Evolutionary conservation across 2,797 vertebrate genomes (phyloP), one percentile per base, ranked within the genome.

Genomic region (Myripristis jacobus): DNA sequence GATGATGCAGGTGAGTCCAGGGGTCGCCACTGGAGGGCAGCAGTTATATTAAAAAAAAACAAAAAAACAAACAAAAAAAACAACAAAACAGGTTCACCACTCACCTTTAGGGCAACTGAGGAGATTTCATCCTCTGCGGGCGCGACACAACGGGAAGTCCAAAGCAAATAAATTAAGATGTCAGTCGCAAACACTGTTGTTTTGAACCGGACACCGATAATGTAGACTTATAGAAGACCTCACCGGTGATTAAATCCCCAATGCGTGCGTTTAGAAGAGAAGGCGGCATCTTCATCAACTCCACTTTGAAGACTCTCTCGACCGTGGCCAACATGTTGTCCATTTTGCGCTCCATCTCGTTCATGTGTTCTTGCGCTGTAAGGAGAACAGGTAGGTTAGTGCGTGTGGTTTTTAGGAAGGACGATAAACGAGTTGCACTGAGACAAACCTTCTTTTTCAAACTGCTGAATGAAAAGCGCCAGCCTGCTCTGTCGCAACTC

Each of bases 221-320:
- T 18, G 6, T 27, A 0, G 1, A 2, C 2, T 29, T 6, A 8
- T 18, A 22, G 9, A n/a, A 0, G 0, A 1, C 1, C 81, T 73
- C 69, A 93, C 94, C 88, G 0, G 68, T 83, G 0, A 91, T 70
- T 36, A 95, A 59, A 7, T 95, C 94, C 7, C 86, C 87, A 0
- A 95, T 85, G 0, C 43, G 83, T 3, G 93, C 92, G 2, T 83
- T 93, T 31, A 92, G 91, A 8, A 95, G 80, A 3, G 92, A 86
- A 0, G 82, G 86, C 0, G 94, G 94, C 84, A 95, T 87, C 77
- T 93, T 94, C 91, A 96, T 91, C 77, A 94, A 56, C 46, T 96
- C 94, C 58, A 96, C 94, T 0, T 88, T 82, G 1, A 95, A 92
- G 0, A 92, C 90, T 54, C 92, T 89, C 77, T 95, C 94, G 1